These are phyloP conservation scores for Apamea monoglypha DNA, from an alignment of 2,888 invertebrate genomes.

Conservation along the genomic window DNA sequence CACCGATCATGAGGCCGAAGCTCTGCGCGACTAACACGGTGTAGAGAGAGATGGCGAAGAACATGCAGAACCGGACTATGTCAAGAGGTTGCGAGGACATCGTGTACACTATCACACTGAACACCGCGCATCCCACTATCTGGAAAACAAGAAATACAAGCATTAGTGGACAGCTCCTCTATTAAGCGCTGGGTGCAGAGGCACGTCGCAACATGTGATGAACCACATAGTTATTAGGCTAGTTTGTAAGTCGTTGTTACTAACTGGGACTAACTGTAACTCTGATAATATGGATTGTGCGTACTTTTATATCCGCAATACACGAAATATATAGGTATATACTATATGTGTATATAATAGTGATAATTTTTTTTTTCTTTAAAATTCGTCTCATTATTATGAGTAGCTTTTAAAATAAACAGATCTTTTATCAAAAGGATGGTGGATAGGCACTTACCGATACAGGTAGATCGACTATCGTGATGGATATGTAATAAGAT, in stretches of 20 bases:
- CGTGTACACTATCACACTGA: slow-evolving; percentile 94
- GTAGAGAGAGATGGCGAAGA: slow-evolving; percentile 94
- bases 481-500: slow-evolving; percentile 94
- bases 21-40: slow-evolving; percentile 97
- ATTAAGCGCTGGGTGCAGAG: too few species aligned
- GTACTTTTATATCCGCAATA: not conserved
- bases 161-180: not conserved
- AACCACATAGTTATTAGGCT: not conserved
- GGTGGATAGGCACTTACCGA: slow-evolving; percentile 89
- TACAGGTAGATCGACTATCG: slow-evolving; percentile 94
- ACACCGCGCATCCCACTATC: slow-evolving; percentile 93
- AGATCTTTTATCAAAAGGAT: not conserved
- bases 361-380: too few species aligned
- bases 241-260: not conserved
- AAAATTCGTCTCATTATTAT: not conserved
- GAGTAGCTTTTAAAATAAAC: not conserved
- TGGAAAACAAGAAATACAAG: slow-evolving; percentile 74
- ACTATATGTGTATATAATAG: too few species aligned
- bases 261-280: too few species aligned
- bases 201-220: not conserved
- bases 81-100: slow-evolving; percentile 98
- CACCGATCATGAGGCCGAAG: slow-evolving; percentile 97
- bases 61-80: slow-evolving; percentile 94
- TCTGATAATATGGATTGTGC: not conserved
- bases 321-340: too few species aligned